Evolutionary conservation across 1,140 invertebrate genomes (phyloP).

Genomic region (Halictus rubicundus): DNA sequence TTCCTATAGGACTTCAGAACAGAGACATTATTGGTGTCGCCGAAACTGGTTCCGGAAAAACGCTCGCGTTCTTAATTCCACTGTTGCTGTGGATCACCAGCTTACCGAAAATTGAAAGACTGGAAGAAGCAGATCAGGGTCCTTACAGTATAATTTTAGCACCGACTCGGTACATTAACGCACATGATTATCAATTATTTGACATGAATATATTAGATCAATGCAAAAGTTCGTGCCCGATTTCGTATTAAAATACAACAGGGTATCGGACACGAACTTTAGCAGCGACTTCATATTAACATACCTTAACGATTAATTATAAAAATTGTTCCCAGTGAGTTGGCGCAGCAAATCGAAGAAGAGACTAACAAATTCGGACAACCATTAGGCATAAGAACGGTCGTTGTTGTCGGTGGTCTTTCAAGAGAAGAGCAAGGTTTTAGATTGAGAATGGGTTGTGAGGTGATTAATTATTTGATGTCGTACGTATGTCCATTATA

Average conservation of each 20-base stretch:
- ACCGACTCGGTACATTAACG: conserved; percentile 86
- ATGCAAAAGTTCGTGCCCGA: no score
- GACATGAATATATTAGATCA: no score
- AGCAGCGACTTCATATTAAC: no score
- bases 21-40: conserved; percentile 99
- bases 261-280: no score
- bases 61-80: conserved; percentile 98
- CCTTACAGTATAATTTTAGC: conserved; percentile 99
- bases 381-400: conserved; percentile 96
- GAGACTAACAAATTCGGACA: conserved; percentile 99
- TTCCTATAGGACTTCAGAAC: conserved; percentile 99
- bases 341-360: conserved; percentile 99
- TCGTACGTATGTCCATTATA: neutral
- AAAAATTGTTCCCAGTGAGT: conserved; percentile 82
- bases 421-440: conserved; percentile 99
- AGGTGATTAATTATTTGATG: conserved; percentile 81
- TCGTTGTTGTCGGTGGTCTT: conserved; percentile 98
- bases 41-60: conserved; percentile 99
- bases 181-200: neutral
- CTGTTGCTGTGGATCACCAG: conserved; percentile 99
- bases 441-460: conserved; percentile 96
- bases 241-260: no score
- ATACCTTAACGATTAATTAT: neutral
- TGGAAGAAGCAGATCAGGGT: conserved; percentile 96
- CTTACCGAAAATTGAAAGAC: conserved; percentile 95